These are phyloP conservation scores for Trichogramma dendrolimi DNA, from an alignment of 2,888 invertebrate genomes.

Conservation along the genomic window DNA sequence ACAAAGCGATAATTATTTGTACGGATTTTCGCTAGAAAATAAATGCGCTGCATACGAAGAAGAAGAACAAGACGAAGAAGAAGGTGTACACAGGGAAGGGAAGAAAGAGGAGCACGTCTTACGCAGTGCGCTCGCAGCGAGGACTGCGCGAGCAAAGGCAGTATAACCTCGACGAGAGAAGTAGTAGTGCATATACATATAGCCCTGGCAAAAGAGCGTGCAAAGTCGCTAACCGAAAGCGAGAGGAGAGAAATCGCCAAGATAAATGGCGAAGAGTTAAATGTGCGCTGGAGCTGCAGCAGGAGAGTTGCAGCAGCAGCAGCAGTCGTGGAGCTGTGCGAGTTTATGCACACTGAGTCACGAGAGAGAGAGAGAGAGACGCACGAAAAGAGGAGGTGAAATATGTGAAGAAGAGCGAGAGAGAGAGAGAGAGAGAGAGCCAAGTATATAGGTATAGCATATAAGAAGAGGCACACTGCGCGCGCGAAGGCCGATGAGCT, in stretches of 20 bases:
- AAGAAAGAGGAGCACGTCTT: background rate
- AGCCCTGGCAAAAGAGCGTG: too few species aligned
- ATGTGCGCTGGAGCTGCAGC: constrained; percentile 6
- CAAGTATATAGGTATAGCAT: constrained; percentile 14
- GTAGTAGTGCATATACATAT: too few species aligned
- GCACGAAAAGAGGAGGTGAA: constrained; percentile 7
- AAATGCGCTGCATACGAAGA: constrained; percentile 7
- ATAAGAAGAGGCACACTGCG: constrained; percentile 2
- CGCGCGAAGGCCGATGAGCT: constrained; percentile 11
- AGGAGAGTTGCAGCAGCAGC: constrained; percentile 13
- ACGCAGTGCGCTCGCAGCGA: too few species aligned
- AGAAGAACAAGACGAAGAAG: background rate
- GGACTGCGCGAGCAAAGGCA: too few species aligned
- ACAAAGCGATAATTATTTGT: too few species aligned
- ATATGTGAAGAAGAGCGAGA: constrained; percentile 15
- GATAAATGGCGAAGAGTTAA: constrained; percentile 22
- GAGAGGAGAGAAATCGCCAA: constrained; percentile 14
- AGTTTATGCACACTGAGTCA: too few species aligned
- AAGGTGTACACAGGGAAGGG: background rate
- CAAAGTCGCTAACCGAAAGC: constrained; percentile 7
- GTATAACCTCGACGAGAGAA: too few species aligned
- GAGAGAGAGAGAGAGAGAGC: constrained; percentile 21
- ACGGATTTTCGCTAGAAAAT: too few species aligned
- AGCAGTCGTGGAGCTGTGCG: too few species aligned
- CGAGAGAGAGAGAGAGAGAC: constrained; percentile 6